Base-by-base conservation (phyloP, 2,888 invertebrate species). In the Sialis fuliginosa region DNA sequence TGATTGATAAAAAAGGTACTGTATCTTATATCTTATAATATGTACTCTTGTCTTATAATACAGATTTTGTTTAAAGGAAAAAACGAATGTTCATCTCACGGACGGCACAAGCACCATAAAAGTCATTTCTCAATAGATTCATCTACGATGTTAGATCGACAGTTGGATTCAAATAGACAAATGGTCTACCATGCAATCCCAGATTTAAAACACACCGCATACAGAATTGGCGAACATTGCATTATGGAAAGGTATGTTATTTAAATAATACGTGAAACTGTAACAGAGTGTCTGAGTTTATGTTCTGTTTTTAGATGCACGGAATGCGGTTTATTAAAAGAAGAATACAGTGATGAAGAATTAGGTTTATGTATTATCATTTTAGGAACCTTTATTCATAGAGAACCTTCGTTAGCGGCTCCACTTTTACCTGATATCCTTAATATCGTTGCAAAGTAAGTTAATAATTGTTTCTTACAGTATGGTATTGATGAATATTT, bases 311-410 rank as follows among this genome's bases (percentile, higher is more conserved):
- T 42, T 49, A 62, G 71, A 60, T 93, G 92, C 61, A 79, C 88
- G 0, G 91, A 93, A 61, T 98, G 97, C 64, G 92, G 93, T 10
- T 80, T 81, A 1, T 73, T 82, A 4, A 77, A 81, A 51, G 92
- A 95, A 62, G 84, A 90, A 61, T 97, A 95, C 66, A 92, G 90
- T 52, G 97, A 98, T 62, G 97, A 98, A 62, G 96, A 97, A 62
- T 72, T 96, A 49, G 93, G 92, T 0, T 74, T 97, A 47, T 85
- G 93, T 57, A 87, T 98, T 55, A 88, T 96, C 43, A 86, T 86
- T 51, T 68, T 98, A 52, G 90, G 91, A 32, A 96, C 97, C 0
- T 96, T 93, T 64, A 89, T 98, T 52, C 95, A 97, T 60, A 74
- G 97, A 22, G 96, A 97, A 64, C 95, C 97, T 1, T 79, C 85